Evolutionary conservation across 1,140 invertebrate genomes (phyloP).

Genomic region (Dendroctonus ponderosae): DNA sequence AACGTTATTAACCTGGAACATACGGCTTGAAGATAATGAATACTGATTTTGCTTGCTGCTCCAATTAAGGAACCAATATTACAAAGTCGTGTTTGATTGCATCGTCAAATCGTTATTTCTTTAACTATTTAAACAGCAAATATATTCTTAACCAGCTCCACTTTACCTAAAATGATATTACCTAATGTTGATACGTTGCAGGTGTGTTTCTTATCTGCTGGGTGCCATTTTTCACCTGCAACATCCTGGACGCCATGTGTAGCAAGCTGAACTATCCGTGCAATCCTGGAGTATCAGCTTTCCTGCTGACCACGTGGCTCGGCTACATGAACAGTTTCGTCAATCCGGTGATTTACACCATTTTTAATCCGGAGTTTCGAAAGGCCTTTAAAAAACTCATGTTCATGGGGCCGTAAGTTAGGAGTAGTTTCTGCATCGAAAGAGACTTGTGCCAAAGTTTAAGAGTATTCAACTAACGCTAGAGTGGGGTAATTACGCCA

Average conservation of each 20-base stretch:
- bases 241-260: slow-evolving; percentile 94
- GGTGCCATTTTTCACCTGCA: slow-evolving; percentile 98
- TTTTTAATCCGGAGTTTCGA: slow-evolving; percentile 98
- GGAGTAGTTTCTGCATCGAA: neutral
- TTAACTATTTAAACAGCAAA: too few species aligned
- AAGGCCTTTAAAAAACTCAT: slow-evolving; percentile 98
- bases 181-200: slow-evolving; percentile 46
- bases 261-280: slow-evolving; percentile 79
- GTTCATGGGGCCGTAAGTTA: slow-evolving; percentile 54
- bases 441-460: neutral
- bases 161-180: too few species aligned
- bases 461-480: neutral
- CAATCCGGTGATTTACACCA: slow-evolving; percentile 98
- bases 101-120: too few species aligned
- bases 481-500: neutral
- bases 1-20: too few species aligned
- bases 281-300: slow-evolving; percentile 82
- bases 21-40: too few species aligned
- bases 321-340: slow-evolving; percentile 99
- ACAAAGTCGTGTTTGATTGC: too few species aligned
- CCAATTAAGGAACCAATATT: too few species aligned
- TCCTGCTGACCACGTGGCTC: slow-evolving; percentile 96
- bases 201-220: slow-evolving; percentile 95
- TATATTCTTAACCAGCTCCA: too few species aligned
- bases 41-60: too few species aligned